Conservation (phyloP, 2,797 vertebrate species). For the Myotis pilosus region DNA sequence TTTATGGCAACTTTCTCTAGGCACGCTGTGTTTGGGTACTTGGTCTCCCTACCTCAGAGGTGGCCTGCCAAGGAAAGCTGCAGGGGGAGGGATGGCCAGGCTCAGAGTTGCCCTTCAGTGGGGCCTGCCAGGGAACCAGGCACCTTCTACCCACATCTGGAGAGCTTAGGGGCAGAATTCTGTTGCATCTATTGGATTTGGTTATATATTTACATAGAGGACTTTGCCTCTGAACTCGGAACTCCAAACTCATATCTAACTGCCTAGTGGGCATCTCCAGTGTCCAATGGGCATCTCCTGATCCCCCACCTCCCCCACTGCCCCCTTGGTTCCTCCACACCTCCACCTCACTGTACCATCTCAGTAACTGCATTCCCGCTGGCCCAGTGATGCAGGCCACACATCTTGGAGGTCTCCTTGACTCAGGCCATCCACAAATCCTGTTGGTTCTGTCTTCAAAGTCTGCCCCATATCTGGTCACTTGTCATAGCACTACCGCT, state of each 20-base stretch:
- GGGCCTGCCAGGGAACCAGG: neutral
- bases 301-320: neutral
- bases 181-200: neutral
- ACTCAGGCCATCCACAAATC: neutral
- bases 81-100: fast-evolving
- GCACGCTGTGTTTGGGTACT: neutral
- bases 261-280: neutral
- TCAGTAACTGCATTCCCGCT: neutral
- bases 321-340: too few species aligned
- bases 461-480: neutral
- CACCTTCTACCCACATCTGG: neutral
- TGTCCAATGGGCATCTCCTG: neutral
- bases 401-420: neutral
- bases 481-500: neutral
- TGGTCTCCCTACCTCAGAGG: neutral
- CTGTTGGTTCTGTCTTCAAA: neutral
- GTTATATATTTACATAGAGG: neutral
- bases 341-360: neutral
- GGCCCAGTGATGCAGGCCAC: too few species aligned
- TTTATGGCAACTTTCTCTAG: neutral
- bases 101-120: neutral
- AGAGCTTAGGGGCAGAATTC: neutral
- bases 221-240: neutral
- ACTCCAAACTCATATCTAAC: neutral
- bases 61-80: neutral